phyloP scores from a whole-genome alignment of 2,888 invertebrate species.

The Lacanobia oleracea region DNA sequence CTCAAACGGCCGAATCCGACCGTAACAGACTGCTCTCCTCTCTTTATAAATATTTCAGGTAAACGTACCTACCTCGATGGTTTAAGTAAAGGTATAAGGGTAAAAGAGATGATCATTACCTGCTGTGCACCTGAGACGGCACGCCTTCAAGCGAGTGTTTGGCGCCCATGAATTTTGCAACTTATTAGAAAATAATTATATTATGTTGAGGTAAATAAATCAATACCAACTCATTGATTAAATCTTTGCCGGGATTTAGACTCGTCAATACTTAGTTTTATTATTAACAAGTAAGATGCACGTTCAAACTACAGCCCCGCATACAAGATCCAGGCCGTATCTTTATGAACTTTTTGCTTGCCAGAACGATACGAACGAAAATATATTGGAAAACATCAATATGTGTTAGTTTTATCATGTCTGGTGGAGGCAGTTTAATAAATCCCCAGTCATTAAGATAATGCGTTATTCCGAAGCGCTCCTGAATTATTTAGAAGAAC shows the following conservation, averaged over 20 bases:
- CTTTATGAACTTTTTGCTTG: conserved; percentile 18
- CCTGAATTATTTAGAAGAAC: conserved; percentile 75
- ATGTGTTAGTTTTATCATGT: conserved; percentile 49
- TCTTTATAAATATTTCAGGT: conserved; percentile 46
- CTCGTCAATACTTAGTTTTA: not conserved
- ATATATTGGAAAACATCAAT: conserved; percentile 42
- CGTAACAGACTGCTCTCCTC: conserved; percentile 21
- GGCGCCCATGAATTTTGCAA: conserved; percentile 1
- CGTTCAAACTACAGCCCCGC: not conserved
- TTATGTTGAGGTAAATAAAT: not conserved
- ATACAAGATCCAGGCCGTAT: not conserved
- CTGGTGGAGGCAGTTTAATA: conserved; percentile 61
- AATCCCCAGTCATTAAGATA: conserved; percentile 66
- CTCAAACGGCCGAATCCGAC: conserved; percentile 33
- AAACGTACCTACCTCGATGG: conserved; percentile 47
- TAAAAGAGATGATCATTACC: conserved; percentile 62
- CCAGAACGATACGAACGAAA: conserved; percentile 15
- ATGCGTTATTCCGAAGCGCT: conserved; percentile 66
- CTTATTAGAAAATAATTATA: conserved; percentile 5
- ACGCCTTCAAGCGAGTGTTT: conserved; percentile 4
- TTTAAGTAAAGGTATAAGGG: conserved; percentile 43
- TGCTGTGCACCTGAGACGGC: conserved; percentile 61
- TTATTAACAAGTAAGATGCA: not conserved
- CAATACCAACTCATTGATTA: not conserved
- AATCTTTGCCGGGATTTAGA: not conserved